Conservation (phyloP, 2,113 vertebrate genomes). For the Vidua chalybeata region DNA sequence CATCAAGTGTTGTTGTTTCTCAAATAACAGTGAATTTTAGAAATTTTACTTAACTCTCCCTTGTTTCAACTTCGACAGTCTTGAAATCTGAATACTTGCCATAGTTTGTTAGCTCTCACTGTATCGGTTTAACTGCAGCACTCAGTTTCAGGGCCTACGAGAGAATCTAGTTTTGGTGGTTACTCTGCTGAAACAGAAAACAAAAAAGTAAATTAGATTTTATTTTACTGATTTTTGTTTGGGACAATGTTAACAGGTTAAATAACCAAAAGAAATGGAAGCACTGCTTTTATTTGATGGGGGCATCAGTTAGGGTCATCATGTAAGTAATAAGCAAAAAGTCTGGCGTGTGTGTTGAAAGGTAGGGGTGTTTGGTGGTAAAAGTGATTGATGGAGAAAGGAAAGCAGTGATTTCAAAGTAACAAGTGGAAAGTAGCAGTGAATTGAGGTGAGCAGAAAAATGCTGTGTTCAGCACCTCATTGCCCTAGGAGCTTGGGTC, state of each 20-base stretch:
- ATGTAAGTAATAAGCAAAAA: background rate
- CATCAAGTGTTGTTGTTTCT: conserved; percentile 24
- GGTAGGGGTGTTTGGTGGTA: background rate
- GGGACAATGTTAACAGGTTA: background rate
- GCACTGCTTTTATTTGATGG: background rate
- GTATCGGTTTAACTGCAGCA: conserved; percentile 71
- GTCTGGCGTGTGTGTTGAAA: background rate
- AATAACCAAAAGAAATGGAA: background rate
- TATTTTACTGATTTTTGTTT: conserved; percentile 14
- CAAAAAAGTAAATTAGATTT: conserved; percentile 62
- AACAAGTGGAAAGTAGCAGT: background rate
- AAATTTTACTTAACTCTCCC: conserved; percentile 74
- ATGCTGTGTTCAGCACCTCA: background rate
- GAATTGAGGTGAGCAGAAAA: background rate
- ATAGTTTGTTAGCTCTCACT: conserved; percentile 67
- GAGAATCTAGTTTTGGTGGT: conserved; percentile 78
- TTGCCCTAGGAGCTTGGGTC: background rate
- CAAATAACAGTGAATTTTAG: conserved; percentile 63
- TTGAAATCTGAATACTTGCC: conserved; percentile 68
- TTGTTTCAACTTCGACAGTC: conserved; percentile 70
- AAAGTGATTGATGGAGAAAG: background rate
- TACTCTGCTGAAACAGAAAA: conserved; percentile 81
- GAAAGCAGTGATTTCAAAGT: background rate
- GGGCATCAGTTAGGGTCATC: background rate
- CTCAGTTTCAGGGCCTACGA: conserved; percentile 75